A percentile compares a stretch with the other conserved stretches of the same genome.
Conservation (phyloP, 2,888 invertebrate genomes). For the Hetaerina titia region DNA sequence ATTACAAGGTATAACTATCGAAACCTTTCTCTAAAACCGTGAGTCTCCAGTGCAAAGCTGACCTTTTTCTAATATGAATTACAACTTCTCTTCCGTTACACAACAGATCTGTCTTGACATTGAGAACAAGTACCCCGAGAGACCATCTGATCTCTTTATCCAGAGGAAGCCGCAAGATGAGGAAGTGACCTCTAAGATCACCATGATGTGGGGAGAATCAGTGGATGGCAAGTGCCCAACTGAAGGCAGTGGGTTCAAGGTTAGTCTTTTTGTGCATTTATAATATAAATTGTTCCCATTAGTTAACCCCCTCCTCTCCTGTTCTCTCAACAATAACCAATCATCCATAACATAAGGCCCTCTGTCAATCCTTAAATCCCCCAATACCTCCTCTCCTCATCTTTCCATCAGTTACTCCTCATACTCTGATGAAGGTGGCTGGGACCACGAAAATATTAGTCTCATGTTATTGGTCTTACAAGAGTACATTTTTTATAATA, state of each 20-base stretch:
- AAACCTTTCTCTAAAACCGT: not conserved
- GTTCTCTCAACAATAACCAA: not conserved
- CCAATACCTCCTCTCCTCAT: too few relatives aligned
- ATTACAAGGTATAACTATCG: slow-evolving; percentile 52
- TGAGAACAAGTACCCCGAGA: slow-evolving; percentile 54
- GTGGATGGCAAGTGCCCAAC: slow-evolving; percentile 51
- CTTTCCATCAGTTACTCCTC: too few relatives aligned
- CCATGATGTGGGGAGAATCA: slow-evolving; percentile 34
- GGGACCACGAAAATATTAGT: too few relatives aligned
- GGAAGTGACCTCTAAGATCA: slow-evolving; percentile 46
- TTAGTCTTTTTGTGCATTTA: not conserved
- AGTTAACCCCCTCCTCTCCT: not conserved
- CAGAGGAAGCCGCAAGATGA: slow-evolving; percentile 30
- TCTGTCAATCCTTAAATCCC: too few relatives aligned
- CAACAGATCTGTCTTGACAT: slow-evolving; percentile 51
- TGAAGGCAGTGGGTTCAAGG: slow-evolving; percentile 65
- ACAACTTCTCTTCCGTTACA: too few relatives aligned
- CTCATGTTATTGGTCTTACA: too few relatives aligned
- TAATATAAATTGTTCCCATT: not conserved
- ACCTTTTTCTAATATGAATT: too few relatives aligned
- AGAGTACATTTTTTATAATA: too few relatives aligned
- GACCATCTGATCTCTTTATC: slow-evolving; percentile 33
- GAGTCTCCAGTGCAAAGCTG: too few relatives aligned
- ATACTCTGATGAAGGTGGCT: too few relatives aligned
- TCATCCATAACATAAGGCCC: not conserved